A percentile compares a stretch with the other conserved stretches of the same genome.
These are phyloP conservation scores for Sphaeramia orbicularis DNA, from an alignment of 2,797 vertebrate genomes.

Conservation along the genomic window DNA sequence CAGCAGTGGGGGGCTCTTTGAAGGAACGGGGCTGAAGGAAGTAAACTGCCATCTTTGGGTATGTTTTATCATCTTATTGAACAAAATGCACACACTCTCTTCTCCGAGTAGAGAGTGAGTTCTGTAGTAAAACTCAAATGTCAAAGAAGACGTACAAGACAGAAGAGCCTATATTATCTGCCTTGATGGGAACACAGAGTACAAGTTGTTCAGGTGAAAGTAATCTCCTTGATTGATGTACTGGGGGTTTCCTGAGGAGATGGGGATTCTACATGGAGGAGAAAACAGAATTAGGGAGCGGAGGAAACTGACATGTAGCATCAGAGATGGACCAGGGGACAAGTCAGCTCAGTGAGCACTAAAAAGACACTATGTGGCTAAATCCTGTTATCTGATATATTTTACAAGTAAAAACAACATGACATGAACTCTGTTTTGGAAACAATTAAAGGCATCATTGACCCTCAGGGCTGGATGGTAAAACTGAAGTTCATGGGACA, in stretches of 20 bases:
- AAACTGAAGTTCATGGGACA: constrained; percentile 18
- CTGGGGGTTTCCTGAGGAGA: constrained; percentile 46
- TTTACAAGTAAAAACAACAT: background rate
- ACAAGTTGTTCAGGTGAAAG: constrained; percentile 68
- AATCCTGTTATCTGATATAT: constrained; percentile 10
- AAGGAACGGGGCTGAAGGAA: constrained; percentile 42
- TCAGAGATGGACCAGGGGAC: constrained; percentile 26
- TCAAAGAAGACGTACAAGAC: constrained; percentile 38
- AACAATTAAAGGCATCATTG: constrained; percentile 11
- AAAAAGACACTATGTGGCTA: background rate
- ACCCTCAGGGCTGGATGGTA: constrained; percentile 22
- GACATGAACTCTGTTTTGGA: background rate
- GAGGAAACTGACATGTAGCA: constrained; percentile 31
- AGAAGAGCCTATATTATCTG: constrained; percentile 59
- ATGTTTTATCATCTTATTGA: constrained; percentile 48
- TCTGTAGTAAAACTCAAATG: constrained; percentile 41
- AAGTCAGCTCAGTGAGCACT: constrained; percentile 10
- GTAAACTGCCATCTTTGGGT: constrained; percentile 44
- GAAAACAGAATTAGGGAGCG: constrained; percentile 33
- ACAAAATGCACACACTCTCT: constrained; percentile 30
- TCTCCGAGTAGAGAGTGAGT: constrained; percentile 8
- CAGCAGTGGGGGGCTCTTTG: constrained; percentile 57
- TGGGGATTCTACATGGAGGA: constrained; percentile 18
- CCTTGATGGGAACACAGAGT: constrained; percentile 59
- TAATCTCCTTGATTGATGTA: constrained; percentile 66